phyloP scores from a whole-genome alignment of 2,888 invertebrate genomes.

The Eupithecia dodoneata region DNA sequence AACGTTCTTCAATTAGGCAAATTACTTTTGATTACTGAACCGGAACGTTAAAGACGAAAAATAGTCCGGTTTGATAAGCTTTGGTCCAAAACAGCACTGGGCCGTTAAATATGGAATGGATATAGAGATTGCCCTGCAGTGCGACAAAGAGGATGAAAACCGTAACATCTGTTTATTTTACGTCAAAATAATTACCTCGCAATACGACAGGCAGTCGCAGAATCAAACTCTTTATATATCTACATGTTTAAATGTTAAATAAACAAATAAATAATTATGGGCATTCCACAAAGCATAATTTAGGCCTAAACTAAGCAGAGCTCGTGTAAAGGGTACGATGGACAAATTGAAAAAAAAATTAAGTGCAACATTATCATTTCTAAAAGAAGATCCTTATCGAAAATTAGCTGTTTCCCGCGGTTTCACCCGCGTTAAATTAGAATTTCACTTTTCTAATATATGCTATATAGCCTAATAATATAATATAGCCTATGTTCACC shows the following conservation, averaged over 20 bases:
- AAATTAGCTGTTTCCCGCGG: too few relatives aligned
- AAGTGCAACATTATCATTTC: not conserved
- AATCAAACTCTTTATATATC: too few relatives aligned
- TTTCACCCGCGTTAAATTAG: too few relatives aligned
- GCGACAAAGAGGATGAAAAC: not conserved
- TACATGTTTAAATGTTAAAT: not conserved
- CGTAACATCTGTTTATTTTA: not conserved
- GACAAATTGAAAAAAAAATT: too few relatives aligned
- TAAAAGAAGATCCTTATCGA: not conserved
- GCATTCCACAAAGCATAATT: too few relatives aligned
- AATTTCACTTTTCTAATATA: too few relatives aligned
- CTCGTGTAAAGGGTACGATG: not conserved
- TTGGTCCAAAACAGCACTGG: not conserved
- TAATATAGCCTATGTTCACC: too few relatives aligned
- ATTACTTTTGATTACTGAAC: not conserved
- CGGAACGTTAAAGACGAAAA: not conserved
- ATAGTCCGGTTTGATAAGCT: not conserved
- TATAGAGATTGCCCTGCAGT: not conserved
- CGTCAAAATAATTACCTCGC: not conserved
- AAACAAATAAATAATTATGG: too few relatives aligned
- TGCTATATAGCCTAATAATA: too few relatives aligned
- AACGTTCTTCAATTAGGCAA: conserved; percentile 7
- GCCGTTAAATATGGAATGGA: not conserved
- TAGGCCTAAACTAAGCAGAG: not conserved
- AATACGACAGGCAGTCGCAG: not conserved